A percentile compares a stretch with the other conserved stretches of the same genome.
phyloP scores from a whole-genome alignment of 1,140 invertebrate species.

The Matsumurasca onukii region DNA sequence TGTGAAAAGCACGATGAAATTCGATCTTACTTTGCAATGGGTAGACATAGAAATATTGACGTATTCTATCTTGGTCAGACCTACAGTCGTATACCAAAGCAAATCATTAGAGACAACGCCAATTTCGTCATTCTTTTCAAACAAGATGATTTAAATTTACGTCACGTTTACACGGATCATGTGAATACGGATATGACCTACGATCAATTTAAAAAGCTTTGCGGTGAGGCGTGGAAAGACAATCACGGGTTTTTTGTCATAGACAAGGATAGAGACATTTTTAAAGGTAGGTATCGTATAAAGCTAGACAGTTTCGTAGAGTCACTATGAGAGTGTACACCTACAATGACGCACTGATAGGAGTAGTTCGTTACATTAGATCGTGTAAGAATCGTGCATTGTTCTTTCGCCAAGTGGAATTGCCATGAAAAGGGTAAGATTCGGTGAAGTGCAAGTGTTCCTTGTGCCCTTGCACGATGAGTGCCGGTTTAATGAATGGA shows the following conservation, averaged over 20 bases:
- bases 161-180: conserved; percentile 48
- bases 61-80: conserved; percentile 48
- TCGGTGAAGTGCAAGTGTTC: not conserved
- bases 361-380: not conserved
- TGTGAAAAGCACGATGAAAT: conserved; percentile 42
- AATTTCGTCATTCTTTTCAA: conserved; percentile 48
- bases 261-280: conserved; percentile 35
- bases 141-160: conserved; percentile 48
- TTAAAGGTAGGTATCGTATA: conserved; percentile 26
- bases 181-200: conserved; percentile 45
- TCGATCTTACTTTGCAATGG: conserved; percentile 46
- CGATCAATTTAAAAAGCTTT: conserved; percentile 41
- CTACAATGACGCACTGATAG: not conserved
- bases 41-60: conserved; percentile 46
- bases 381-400: not conserved
- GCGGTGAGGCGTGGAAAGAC: conserved; percentile 38
- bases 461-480: not conserved
- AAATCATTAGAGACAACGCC: conserved; percentile 47
- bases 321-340: not conserved
- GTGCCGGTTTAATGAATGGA: not conserved
- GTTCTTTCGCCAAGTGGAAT: not conserved
- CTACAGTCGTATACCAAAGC: conserved; percentile 46
- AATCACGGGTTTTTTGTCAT: conserved; percentile 36
- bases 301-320: not conserved
- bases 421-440: not conserved